phyloP scores from a whole-genome alignment of 2,888 invertebrate genomes.

The Brachycybe producta region DNA sequence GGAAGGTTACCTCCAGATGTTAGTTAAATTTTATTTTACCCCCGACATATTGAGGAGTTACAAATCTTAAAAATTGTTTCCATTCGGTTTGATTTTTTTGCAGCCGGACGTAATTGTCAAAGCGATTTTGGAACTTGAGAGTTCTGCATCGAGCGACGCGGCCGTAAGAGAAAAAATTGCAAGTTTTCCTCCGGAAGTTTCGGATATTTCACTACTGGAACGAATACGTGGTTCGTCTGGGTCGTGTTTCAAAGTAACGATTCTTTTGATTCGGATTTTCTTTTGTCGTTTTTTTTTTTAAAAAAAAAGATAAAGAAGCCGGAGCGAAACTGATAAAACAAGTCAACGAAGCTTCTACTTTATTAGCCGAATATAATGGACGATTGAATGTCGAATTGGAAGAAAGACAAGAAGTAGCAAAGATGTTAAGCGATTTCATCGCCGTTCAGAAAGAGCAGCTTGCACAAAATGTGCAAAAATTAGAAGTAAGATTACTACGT shows the following conservation, averaged over 20 bases:
- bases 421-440: slow-evolving; percentile 77
- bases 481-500: slow-evolving; percentile 76
- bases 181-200: slow-evolving; percentile 84
- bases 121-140: slow-evolving; percentile 68
- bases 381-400: slow-evolving; percentile 78
- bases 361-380: slow-evolving; percentile 78
- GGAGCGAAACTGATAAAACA: slow-evolving; percentile 63
- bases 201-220: slow-evolving; percentile 70
- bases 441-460: slow-evolving; percentile 73
- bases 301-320: slow-evolving; percentile 52
- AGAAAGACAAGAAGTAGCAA: slow-evolving; percentile 67
- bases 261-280: neutral
- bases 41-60: neutral
- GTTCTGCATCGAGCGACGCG: slow-evolving; percentile 90
- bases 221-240: slow-evolving; percentile 59
- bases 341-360: slow-evolving; percentile 74
- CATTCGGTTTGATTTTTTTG: no score
- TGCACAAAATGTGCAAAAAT: slow-evolving; percentile 68
- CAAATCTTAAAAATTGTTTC: no score
- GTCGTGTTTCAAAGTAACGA: neutral
- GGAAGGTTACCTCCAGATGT: slow-evolving; percentile 11
- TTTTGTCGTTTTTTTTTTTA: neutral
- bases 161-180: slow-evolving; percentile 83
- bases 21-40: neutral
- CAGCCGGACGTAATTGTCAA: slow-evolving; percentile 82